phyloP scores from a whole-genome alignment of 2,888 invertebrate genomes.

The Holacanthella duospinosa region DNA sequence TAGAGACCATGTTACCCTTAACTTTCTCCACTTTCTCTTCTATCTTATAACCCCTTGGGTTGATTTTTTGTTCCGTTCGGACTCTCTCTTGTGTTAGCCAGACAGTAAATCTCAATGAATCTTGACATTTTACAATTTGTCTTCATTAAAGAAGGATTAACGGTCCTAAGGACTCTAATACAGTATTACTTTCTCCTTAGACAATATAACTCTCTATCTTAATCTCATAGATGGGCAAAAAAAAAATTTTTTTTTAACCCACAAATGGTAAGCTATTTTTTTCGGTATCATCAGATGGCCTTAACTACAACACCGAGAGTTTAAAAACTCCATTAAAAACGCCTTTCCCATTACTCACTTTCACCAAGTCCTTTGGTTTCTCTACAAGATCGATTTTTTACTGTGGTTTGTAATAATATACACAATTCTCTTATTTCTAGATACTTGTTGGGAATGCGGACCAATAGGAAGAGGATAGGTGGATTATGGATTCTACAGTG shows the following conservation, averaged over 20 bases:
- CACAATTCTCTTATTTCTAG: not conserved
- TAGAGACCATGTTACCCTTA: not conserved
- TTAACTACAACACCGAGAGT: not conserved
- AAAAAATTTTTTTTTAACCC: too few species aligned
- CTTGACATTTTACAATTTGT: conserved; percentile 1
- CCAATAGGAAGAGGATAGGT: not conserved
- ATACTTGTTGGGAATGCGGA: too few species aligned
- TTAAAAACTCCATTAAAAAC: conserved; percentile 1
- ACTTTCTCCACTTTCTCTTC: not conserved
- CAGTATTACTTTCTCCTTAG: conserved; percentile 1
- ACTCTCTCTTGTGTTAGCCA: not conserved
- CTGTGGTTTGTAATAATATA: not conserved
- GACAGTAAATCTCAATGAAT: conserved; percentile 4
- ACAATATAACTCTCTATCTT: not conserved
- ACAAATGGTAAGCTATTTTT: too few species aligned
- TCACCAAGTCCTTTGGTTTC: not conserved
- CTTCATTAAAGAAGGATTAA: conserved; percentile 8
- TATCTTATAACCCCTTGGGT: not conserved
- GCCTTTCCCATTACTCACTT: not conserved
- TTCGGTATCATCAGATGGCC: not conserved
- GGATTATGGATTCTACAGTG: not conserved
- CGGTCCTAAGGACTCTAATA: conserved; percentile 2
- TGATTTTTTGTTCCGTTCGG: not conserved
- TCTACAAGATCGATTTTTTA: not conserved
- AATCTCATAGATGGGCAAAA: not conserved